Evolutionary conservation across 2,113 vertebrate genomes (phyloP), one percentile per base, ranked within the genome.

Genomic region (Uria aalge): DNA sequence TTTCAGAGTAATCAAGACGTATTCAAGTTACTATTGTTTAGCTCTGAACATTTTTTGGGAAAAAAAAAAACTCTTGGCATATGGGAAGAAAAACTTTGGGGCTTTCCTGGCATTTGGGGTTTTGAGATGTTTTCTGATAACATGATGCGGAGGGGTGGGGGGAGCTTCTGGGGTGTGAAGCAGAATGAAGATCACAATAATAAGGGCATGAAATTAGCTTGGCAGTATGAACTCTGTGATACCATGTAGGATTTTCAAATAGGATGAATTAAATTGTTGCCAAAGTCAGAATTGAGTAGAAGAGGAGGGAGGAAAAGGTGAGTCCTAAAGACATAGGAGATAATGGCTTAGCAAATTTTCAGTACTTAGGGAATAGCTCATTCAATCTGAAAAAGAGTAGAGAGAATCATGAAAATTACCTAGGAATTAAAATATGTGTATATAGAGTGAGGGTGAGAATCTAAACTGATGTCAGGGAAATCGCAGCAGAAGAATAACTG

Each of bases 391-490:
- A 88, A 94, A 92, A 50, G 15, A 62, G 36, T 10, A 45, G 57
- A 88, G 43, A 84, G 29, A 92, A 89, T 88, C 3, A 79, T 32
- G 43, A 67, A 83, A 92, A 95, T 91, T 96, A 95, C 92, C 85
- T 84, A 85, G 34, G 85, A 96, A 94, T 94, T 95, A 83, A 94
- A 93, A 77, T 77, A 71, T 73, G 71, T 92, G 75, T 90, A 52
- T 63, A n/a, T 83, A 27, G 26, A 67, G 88, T 12, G 60, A 89
- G 69, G 60, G 10, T 40, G 40, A 94, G 91, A 81, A 48, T 81
- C 34, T 94, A 78, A 94, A 94, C 57, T 57, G 86, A 68, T 95
- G 94, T 92, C 68, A 85, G 69, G 53, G 76, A 94, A 94, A 96
- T 88, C 0, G 0, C 86, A 94, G 76, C 30, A 81, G 92, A 95